A percentile compares a stretch with the other conserved stretches of the same genome.
Conservation (phyloP, 2,797 vertebrate genomes). For the Peromyscus eremicus region DNA sequence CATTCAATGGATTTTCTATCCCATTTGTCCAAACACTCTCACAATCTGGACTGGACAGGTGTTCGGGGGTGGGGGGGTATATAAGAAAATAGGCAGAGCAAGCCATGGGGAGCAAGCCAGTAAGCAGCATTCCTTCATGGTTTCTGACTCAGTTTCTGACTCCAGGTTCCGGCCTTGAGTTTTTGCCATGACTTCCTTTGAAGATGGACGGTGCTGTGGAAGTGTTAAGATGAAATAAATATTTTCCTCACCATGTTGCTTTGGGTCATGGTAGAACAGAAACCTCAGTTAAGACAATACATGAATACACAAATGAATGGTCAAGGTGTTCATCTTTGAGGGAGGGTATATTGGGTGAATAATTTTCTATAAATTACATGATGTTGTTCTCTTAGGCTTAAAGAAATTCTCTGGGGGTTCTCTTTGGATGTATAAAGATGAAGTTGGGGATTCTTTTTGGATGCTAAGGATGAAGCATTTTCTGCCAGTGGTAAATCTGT, state of each 20-base stretch:
- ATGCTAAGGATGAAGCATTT: not conserved
- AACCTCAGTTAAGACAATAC: not conserved
- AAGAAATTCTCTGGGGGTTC: not conserved
- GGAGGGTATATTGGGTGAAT: not conserved
- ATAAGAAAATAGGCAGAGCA: not conserved
- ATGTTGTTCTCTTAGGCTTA: not conserved
- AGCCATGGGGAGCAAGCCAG: not conserved
- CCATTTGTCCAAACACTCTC: not conserved
- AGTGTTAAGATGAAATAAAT: too few species aligned
- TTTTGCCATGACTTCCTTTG: not conserved
- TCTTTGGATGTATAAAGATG: not conserved
- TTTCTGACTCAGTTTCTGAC: not conserved
- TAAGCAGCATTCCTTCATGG: too few species aligned
- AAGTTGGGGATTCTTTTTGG: not conserved
- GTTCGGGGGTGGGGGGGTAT: too few species aligned
- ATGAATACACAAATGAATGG: conserved; percentile 1
- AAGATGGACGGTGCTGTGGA: not conserved
- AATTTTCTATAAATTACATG: not conserved
- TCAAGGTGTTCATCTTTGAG: not conserved
- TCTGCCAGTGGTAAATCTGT: not conserved
- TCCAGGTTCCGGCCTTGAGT: too few species aligned
- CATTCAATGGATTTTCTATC: not conserved
- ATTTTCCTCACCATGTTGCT: not conserved
- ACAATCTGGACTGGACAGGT: too few species aligned
- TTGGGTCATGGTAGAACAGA: not conserved